Evolutionary conservation across 2,113 vertebrate genomes (phyloP).

Genomic region (Trichomycterus rosablanca): DNA sequence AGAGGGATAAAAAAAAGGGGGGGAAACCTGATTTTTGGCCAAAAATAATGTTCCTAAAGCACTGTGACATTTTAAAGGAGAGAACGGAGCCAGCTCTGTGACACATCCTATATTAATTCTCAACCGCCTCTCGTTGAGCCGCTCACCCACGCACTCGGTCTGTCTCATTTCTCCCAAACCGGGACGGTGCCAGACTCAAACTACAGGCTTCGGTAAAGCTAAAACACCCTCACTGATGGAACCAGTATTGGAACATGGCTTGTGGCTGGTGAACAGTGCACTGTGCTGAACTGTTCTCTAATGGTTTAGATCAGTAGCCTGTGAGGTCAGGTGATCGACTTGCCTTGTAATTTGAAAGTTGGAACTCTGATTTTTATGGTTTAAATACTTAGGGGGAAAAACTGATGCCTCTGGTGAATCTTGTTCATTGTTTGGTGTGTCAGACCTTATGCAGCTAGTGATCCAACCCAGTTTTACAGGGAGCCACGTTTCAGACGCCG

Average conservation of each 20-base stretch:
- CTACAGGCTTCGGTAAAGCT: not conserved
- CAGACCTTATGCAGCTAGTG: no score
- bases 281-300: no score
- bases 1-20: conserved; percentile 45
- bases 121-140: conserved; percentile 33
- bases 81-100: conserved; percentile 51
- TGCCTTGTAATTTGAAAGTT: no score
- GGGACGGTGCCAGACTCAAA: not conserved
- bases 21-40: conserved; percentile 47
- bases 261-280: not conserved
- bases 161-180: conserved; percentile 28
- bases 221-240: not conserved
- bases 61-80: conserved; percentile 26
- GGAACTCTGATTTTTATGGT: no score
- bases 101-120: conserved; percentile 54
- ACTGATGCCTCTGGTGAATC: no score
- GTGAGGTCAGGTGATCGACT: no score
- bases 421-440: no score
- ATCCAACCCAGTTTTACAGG: no score
- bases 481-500: no score
- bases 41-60: conserved; percentile 28
- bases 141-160: conserved; percentile 28
- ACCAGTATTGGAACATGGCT: not conserved
- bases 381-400: no score
- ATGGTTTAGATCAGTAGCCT: no score